A percentile compares a stretch with the other conserved stretches of the same genome.
Conservation (phyloP, 2,888 invertebrate genomes). For the Chymomyza caudatula region DNA sequence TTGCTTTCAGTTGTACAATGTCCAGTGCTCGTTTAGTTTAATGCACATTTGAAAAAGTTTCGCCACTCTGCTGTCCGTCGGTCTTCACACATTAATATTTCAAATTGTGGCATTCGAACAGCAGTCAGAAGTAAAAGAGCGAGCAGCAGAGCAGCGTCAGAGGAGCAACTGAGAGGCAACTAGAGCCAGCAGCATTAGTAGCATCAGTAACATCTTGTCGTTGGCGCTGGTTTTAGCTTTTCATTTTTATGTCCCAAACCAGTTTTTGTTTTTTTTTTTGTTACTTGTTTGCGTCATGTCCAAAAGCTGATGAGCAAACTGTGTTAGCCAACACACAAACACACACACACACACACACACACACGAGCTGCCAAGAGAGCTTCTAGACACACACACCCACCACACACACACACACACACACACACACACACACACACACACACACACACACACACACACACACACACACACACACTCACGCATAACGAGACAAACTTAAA, state of each 20-base stretch:
- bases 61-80: conserved; percentile 11
- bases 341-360: conserved; percentile 16
- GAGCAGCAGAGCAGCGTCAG: not conserved
- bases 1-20: conserved; percentile 33
- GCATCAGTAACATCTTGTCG: conserved; percentile 1
- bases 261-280: not conserved
- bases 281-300: not conserved
- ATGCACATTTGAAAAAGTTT: conserved; percentile 51
- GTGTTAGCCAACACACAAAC: conserved; percentile 18
- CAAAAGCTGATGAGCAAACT: conserved; percentile 28
- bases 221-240: not conserved
- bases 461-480: not conserved
- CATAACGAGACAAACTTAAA: conserved; percentile 30
- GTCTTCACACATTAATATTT: conserved; percentile 48
- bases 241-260: not conserved
- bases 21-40: conserved; percentile 37
- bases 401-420: conserved; percentile 3
- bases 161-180: not conserved
- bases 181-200: not conserved
- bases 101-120: conserved; percentile 35
- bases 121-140: not conserved
- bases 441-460: conserved; percentile 41
- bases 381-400: not conserved
- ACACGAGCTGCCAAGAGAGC: too few relatives aligned
- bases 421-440: conserved; percentile 25